A percentile compares a stretch with the other conserved stretches of the same genome.
Conservation (phyloP, 2,113 vertebrate genomes). For the Poeciliopsis turrubarensis region DNA sequence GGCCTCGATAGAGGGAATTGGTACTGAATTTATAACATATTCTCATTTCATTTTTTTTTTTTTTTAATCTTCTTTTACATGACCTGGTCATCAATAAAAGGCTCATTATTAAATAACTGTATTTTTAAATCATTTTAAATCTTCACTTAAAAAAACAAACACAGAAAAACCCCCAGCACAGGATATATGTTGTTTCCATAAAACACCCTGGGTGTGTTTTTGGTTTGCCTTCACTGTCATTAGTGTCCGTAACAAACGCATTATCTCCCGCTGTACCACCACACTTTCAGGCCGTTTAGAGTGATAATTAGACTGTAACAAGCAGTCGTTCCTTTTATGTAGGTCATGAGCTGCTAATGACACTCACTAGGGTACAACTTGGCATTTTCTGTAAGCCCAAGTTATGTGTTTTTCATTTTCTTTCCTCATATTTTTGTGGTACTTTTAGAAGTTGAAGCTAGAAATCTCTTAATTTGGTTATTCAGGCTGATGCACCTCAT, state of each 20-base stretch:
- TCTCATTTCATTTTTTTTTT: not conserved
- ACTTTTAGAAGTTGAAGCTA: not conserved
- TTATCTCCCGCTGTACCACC: conserved; percentile 62
- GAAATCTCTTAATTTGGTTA: not conserved
- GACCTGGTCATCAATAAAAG: not conserved
- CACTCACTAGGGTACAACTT: conserved; percentile 29
- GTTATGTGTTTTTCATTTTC: not conserved
- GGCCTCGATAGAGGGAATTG: too few species aligned
- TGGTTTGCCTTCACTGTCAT: conserved; percentile 37
- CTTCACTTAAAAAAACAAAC: not conserved
- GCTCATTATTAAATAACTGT: not conserved
- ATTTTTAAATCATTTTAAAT: not conserved
- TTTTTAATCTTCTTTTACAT: too few species aligned
- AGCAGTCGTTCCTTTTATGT: conserved; percentile 58
- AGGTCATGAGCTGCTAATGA: conserved; percentile 63
- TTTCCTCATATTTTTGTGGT: not conserved
- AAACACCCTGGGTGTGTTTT: conserved; percentile 57
- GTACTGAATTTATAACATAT: not conserved
- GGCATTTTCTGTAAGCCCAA: conserved; percentile 18
- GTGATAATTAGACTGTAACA: conserved; percentile 74
- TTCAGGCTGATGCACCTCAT: not conserved
- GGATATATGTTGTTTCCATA: conserved; percentile 31
- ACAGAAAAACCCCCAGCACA: not conserved
- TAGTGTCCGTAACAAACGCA: conserved; percentile 65
- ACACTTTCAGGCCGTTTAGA: conserved; percentile 63